Evolutionary conservation across 2,888 invertebrate species (phyloP).

Genomic region (Ectobius pallidus): DNA sequence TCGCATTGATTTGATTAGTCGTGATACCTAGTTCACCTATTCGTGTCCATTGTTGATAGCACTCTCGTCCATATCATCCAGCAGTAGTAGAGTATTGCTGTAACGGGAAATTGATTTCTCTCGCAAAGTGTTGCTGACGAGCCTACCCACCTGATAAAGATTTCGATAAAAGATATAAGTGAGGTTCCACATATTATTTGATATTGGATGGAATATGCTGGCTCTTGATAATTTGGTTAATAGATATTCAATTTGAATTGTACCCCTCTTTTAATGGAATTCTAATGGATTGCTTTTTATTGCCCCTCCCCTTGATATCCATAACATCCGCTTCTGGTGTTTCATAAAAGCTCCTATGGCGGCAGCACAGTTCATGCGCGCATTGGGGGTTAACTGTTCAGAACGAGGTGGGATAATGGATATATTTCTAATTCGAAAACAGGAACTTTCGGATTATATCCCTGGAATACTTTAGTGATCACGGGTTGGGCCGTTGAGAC

Average conservation of each 20-base stretch:
- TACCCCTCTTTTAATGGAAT: slow-evolving; percentile 32
- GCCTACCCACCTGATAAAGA: background rate
- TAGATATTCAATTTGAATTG: slow-evolving; percentile 16
- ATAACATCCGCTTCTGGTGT: background rate
- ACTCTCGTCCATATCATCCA: no score
- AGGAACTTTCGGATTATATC: no score
- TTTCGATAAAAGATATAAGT: slow-evolving; percentile 4
- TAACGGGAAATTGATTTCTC: background rate
- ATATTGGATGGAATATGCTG: background rate
- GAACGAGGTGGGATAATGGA: no score
- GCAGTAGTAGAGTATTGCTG: background rate
- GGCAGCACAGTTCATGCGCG: background rate
- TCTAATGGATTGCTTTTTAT: slow-evolving; percentile 33
- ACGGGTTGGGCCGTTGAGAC: no score
- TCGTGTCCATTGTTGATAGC: background rate
- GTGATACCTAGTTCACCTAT: background rate
- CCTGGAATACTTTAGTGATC: no score
- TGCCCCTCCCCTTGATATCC: background rate
- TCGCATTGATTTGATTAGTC: slow-evolving; percentile 9
- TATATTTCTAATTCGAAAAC: no score
- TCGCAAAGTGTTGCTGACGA: background rate
- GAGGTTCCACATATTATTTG: background rate
- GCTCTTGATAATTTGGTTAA: slow-evolving; percentile 16
- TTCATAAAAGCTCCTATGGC: background rate
- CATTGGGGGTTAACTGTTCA: no score